A percentile compares a stretch with the other conserved stretches of the same genome.
phyloP scores from a whole-genome alignment of 2,797 vertebrate genomes.

The Takifugu ocellatus region DNA sequence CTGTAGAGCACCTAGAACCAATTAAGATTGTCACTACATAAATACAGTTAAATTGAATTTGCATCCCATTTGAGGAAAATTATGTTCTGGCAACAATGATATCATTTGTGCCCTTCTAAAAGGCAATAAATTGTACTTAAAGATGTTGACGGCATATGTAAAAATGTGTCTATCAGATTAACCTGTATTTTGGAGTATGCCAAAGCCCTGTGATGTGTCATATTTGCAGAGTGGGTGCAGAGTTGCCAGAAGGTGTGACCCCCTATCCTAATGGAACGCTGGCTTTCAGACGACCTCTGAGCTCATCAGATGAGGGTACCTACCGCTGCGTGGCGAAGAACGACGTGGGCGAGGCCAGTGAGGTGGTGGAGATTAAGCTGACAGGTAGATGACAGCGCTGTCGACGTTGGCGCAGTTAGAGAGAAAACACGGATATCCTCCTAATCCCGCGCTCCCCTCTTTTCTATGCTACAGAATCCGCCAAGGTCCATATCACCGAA shows the following conservation, averaged over 20 bases:
- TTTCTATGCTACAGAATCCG: accelerated
- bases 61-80: too few species aligned
- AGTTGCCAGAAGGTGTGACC: conserved; percentile 76
- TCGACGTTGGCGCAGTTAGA: background rate
- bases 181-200: background rate
- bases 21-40: too few species aligned
- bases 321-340: conserved; percentile 83
- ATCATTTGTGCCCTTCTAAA: too few species aligned
- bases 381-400: conserved; percentile 54
- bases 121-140: too few species aligned
- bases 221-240: conserved; percentile 68
- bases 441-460: background rate
- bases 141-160: too few species aligned
- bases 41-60: too few species aligned
- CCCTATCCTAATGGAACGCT: conserved; percentile 74
- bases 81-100: too few species aligned
- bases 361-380: conserved; percentile 64
- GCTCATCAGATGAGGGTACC: conserved; percentile 67
- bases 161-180: too few species aligned
- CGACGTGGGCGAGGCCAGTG: conserved; percentile 57
- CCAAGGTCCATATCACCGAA: conserved; percentile 15
- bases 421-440: background rate
- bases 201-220: background rate
- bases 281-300: conserved; percentile 74
- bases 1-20: too few species aligned